Evolutionary conservation across 1,140 invertebrate species (phyloP).

Genomic region (Hycleus cichorii): DNA sequence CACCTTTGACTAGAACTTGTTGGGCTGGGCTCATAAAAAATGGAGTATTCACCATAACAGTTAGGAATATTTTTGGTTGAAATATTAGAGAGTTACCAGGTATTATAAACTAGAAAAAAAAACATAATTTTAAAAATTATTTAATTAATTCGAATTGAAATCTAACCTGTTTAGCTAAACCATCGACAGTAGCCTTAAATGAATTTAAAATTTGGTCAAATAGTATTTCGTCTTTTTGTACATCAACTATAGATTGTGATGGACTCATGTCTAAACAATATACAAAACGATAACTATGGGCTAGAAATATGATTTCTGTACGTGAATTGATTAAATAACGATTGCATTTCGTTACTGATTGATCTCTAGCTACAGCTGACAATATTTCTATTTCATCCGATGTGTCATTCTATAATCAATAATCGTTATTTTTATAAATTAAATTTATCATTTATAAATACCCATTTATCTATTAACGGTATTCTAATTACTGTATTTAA

Average conservation of each 20-base stretch:
- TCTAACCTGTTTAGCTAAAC: conserved; percentile 58
- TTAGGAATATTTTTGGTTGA: conserved; percentile 66
- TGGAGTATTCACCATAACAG: conserved; percentile 73
- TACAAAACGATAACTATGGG: conserved; percentile 59
- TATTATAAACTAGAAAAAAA: conserved; percentile 55
- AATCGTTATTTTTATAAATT: too few relatives aligned
- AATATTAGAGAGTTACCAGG: conserved; percentile 60
- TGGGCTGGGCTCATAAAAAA: conserved; percentile 64
- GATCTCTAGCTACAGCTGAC: conserved; percentile 53
- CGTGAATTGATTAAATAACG: conserved; percentile 46
- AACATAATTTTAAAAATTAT: conserved; percentile 16
- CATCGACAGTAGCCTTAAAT: conserved; percentile 56
- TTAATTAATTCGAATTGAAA: not conserved
- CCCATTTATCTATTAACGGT: conserved; percentile 35
- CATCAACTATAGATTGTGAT: conserved; percentile 66
- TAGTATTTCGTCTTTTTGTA: conserved; percentile 59
- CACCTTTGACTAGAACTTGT: conserved; percentile 70
- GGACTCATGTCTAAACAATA: conserved; percentile 78
- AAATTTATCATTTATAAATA: conserved; percentile 23
- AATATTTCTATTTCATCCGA: conserved; percentile 54
- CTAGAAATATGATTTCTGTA: conserved; percentile 49
- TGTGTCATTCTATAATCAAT: conserved; percentile 36
- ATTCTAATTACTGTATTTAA: conserved; percentile 56
- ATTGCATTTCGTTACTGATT: conserved; percentile 51
- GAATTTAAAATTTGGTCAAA: conserved; percentile 61